These are phyloP conservation scores for Neotoma lepida DNA, from an alignment of 2,113 vertebrate species.

Conservation along the genomic window DNA sequence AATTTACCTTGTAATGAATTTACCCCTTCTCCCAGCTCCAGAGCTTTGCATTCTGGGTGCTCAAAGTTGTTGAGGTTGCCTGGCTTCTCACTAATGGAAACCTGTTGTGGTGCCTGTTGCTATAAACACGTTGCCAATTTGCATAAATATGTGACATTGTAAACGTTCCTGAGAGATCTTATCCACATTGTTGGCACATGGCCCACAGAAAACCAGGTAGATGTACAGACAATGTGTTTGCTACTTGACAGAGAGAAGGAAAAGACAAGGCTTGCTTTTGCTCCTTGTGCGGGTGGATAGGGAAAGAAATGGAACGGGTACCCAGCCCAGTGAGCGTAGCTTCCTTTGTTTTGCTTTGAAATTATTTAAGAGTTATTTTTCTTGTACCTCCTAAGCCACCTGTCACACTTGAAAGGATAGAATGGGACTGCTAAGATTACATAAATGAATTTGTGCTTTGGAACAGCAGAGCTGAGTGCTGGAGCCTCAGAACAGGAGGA, in stretches of 20 bases:
- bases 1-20: background rate
- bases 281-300: conserved; percentile 60
- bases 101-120: conserved; percentile 97
- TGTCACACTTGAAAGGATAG: conserved; percentile 42
- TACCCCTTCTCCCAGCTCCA: background rate
- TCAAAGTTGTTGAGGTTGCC: conserved; percentile 29
- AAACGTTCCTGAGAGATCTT: conserved; percentile 95
- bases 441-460: conserved; percentile 47
- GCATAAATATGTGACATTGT: conserved; percentile 93
- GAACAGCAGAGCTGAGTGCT: background rate
- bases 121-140: conserved; percentile 95
- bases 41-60: background rate
- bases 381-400: conserved; percentile 62
- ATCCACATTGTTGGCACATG: conserved; percentile 89
- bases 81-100: conserved; percentile 79
- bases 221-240: conserved; percentile 76
- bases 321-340: background rate
- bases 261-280: conserved; percentile 35
- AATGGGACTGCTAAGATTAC: conserved; percentile 14
- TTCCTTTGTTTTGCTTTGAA: conserved; percentile 71
- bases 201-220: conserved; percentile 84
- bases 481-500: background rate
- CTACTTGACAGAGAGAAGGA: conserved; percentile 35
- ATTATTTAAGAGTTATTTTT: conserved; percentile 63
- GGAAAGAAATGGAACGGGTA: conserved; percentile 56